Evolutionary conservation across 2,797 vertebrate species (phyloP).

Genomic region (Cirrhinus mrigala): DNA sequence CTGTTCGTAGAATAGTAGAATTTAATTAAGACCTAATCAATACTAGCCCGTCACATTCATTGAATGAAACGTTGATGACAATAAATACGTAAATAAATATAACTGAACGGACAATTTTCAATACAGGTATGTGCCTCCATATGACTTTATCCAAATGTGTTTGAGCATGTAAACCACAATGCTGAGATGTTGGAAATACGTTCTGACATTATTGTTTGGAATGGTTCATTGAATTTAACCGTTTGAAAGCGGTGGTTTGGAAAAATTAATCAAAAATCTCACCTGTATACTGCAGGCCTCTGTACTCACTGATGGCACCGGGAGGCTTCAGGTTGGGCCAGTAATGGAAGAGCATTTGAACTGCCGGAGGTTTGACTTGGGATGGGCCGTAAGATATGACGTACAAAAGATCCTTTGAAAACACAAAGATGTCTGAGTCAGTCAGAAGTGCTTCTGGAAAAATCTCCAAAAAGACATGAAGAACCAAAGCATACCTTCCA

Average conservation of each 20-base stretch:
- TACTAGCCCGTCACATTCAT: neutral
- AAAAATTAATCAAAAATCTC: constrained; percentile 57
- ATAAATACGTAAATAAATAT: neutral
- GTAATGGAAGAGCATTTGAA: constrained; percentile 99
- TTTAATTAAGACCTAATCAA: neutral
- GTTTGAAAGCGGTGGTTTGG: neutral
- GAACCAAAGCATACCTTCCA: constrained; percentile 91
- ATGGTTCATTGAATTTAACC: neutral
- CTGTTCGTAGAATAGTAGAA: neutral
- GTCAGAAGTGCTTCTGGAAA: neutral
- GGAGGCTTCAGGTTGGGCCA: constrained; percentile 99
- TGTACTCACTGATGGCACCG: constrained; percentile 97
- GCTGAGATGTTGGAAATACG: neutral
- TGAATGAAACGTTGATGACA: neutral
- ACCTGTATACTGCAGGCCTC: constrained; percentile 98
- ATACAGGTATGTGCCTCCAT: neutral
- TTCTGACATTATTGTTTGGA: neutral
- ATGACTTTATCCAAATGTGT: neutral
- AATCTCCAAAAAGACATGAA: neutral
- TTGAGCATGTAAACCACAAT: neutral
- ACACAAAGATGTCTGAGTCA: neutral
- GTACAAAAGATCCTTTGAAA: constrained; percentile 91
- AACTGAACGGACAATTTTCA: neutral
- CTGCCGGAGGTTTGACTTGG: constrained; percentile 97
- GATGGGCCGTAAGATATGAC: constrained; percentile 98